Percentiles rank a stretch among this genome's conserved stretches.
phyloP scores from a whole-genome alignment of 2,797 vertebrate species.

The Chaetophractus vellerosus region DNA sequence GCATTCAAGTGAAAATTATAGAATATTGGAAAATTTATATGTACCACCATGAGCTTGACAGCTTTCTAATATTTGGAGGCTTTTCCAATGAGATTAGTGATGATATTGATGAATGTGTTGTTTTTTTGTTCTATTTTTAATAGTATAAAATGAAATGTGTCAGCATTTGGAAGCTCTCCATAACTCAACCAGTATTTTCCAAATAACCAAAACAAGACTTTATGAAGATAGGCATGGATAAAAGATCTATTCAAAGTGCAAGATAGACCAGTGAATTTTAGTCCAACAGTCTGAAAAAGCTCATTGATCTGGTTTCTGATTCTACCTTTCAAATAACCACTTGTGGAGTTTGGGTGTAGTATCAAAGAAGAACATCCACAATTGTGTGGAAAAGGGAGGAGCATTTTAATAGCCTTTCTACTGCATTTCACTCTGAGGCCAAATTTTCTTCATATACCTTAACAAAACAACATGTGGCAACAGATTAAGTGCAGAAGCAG shows the following conservation, averaged over 20 bases:
- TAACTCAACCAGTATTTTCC: constrained; percentile 19
- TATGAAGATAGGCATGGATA: constrained; percentile 2
- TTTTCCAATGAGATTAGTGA: not conserved
- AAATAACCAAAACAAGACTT: constrained; percentile 35
- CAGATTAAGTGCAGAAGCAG: constrained; percentile 46
- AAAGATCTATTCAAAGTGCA: constrained; percentile 10
- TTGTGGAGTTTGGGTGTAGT: not conserved
- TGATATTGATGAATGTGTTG: not conserved
- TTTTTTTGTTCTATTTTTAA: not conserved
- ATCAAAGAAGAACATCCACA: constrained; percentile 46
- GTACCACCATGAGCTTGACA: not conserved
- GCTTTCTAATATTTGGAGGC: not conserved
- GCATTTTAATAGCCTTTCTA: constrained; percentile 52
- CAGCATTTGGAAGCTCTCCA: not conserved
- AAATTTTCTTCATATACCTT: constrained; percentile 30
- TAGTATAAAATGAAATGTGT: not conserved
- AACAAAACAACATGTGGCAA: not conserved
- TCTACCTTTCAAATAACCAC: not conserved
- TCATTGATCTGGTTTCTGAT: constrained; percentile 36
- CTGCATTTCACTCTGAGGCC: not conserved
- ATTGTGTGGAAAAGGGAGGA: not conserved
- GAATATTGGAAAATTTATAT: constrained; percentile 41
- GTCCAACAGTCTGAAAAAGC: not conserved
- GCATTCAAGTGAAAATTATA: constrained; percentile 1
- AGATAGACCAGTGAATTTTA: constrained; percentile 5